phyloP scores from a whole-genome alignment of 1,140 invertebrate genomes.

The Musca vetustissima region DNA sequence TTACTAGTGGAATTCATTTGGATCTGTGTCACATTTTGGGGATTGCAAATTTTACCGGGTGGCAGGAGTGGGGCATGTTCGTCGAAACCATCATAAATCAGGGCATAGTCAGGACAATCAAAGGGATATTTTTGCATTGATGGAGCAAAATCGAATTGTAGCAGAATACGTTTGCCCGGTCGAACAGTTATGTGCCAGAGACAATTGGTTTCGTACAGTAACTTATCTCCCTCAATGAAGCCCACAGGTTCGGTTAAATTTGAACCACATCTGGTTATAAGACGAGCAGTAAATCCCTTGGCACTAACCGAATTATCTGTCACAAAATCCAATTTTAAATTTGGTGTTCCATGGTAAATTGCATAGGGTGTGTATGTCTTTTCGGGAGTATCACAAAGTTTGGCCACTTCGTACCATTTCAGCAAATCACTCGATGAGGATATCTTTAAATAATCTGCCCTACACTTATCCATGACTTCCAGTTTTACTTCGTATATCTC shows the following conservation, averaged over 20 bases:
- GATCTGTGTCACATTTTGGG: background rate
- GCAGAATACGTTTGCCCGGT: slow-evolving; percentile 61
- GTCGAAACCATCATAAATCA: slow-evolving; percentile 71
- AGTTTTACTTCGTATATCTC: slow-evolving; percentile 60
- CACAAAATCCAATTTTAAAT: slow-evolving; percentile 56
- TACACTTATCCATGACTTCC: slow-evolving; percentile 60
- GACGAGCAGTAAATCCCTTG: slow-evolving; percentile 62
- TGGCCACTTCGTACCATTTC: slow-evolving; percentile 51
- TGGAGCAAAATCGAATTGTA: background rate
- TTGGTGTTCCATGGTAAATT: slow-evolving; percentile 38
- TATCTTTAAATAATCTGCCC: slow-evolving; percentile 60
- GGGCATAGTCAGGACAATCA: slow-evolving; percentile 32
- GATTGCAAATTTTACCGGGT: slow-evolving; percentile 40
- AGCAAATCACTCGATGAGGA: slow-evolving; percentile 35
- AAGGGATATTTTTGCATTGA: background rate
- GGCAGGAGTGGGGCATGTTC: slow-evolving; percentile 67
- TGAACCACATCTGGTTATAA: slow-evolving; percentile 63
- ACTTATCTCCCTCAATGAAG: slow-evolving; percentile 31
- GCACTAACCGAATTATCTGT: slow-evolving; percentile 56
- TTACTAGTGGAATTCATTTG: slow-evolving; percentile 34
- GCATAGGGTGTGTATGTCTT: background rate
- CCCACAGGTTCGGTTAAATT: slow-evolving; percentile 57
- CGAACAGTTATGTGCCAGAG: slow-evolving; percentile 73
- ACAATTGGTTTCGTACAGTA: slow-evolving; percentile 55
- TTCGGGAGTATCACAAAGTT: slow-evolving; percentile 38